Evolutionary conservation across 2,888 invertebrate genomes (phyloP).

Genomic region (Coremacera marginata): DNA sequence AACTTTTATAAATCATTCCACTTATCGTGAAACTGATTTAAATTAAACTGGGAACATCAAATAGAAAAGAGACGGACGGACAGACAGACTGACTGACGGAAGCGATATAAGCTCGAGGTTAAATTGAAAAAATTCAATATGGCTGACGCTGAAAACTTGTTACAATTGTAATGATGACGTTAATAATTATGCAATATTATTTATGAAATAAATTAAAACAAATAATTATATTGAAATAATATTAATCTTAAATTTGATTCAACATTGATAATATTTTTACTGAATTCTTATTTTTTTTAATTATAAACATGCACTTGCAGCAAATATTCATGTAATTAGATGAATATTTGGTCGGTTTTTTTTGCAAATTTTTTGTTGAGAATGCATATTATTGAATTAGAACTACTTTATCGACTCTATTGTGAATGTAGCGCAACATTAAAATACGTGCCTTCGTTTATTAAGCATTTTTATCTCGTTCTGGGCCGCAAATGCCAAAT

Average conservation of each 20-base stretch:
- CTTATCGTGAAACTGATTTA: slow-evolving; percentile 16
- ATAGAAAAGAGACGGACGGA: neutral
- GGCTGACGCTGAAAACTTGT: neutral
- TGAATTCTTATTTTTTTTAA: no score
- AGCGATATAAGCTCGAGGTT: slow-evolving; percentile 2
- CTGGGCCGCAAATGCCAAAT: slow-evolving; percentile 4
- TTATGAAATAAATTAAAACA: no score
- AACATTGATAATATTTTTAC: no score
- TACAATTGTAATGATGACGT: neutral
- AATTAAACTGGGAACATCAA: slow-evolving; percentile 1
- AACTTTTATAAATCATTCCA: slow-evolving; percentile 18
- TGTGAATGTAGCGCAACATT: slow-evolving; percentile 10
- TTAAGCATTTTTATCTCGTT: slow-evolving; percentile 2
- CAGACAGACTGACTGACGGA: slow-evolving; percentile 3
- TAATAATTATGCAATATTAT: no score
- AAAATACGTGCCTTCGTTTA: neutral
- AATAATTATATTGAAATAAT: neutral
- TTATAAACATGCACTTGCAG: no score
- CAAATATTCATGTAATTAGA: no score
- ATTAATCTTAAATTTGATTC: neutral
- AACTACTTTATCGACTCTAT: slow-evolving; percentile 15
- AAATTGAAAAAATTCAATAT: slow-evolving; percentile 19
- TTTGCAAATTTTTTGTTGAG: no score
- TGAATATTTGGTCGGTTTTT: no score
- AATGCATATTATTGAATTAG: neutral